Percentiles rank a stretch among this genome's conserved stretches.
Evolutionary conservation across 2,797 vertebrate species (phyloP).

Genomic region (Tinamus major): DNA sequence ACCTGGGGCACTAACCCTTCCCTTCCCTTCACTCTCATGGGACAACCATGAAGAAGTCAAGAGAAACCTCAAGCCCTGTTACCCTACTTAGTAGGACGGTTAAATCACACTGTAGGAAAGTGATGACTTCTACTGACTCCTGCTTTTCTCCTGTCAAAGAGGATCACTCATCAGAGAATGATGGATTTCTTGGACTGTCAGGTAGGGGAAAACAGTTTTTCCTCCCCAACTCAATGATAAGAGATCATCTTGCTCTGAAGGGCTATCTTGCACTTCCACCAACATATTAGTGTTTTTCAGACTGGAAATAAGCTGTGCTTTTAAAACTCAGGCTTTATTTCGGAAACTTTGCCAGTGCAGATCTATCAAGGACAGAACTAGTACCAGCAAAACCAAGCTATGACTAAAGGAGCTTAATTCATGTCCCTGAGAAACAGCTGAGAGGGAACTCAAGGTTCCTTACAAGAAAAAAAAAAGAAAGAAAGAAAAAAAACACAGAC

Average conservation of each 20-base stretch:
- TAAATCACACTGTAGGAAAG: neutral
- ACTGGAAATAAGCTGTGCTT: constrained; percentile 12
- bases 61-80: neutral
- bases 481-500: too few relatives aligned
- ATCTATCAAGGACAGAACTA: neutral
- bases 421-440: neutral
- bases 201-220: neutral
- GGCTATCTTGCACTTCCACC: neutral
- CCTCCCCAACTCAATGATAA: neutral
- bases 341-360: neutral
- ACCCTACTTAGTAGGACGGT: accelerated
- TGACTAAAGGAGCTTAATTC: neutral
- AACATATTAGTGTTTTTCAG: neutral
- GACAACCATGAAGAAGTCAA: neutral
- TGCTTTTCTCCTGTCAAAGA: neutral
- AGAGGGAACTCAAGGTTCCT: neutral
- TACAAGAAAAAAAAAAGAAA: neutral
- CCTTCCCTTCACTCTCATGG: neutral
- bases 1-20: neutral
- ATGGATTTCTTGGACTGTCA: accelerated
- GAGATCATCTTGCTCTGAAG: neutral
- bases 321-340: constrained; percentile 4
- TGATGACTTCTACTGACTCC: neutral
- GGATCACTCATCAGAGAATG: neutral
- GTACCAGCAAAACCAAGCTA: neutral